phyloP scores from a whole-genome alignment of 2,888 invertebrate species.

The Eustalomyia histrio region DNA sequence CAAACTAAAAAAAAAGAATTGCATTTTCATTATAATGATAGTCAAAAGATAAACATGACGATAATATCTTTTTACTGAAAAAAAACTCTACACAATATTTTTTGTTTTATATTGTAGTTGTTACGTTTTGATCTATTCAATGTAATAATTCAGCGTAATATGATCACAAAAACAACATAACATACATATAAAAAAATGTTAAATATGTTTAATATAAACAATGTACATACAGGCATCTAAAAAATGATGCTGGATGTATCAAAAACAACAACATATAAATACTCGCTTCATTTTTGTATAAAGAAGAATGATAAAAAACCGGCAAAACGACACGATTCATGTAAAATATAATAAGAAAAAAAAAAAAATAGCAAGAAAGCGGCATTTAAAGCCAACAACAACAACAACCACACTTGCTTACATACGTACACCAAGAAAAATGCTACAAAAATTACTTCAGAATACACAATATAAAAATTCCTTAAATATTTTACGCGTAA shows the following conservation, averaged over 20 bases:
- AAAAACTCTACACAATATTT: constrained; percentile 18
- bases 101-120: not conserved
- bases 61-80: constrained; percentile 24
- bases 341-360: not conserved
- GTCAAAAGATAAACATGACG: constrained; percentile 23
- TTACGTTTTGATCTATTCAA: constrained; percentile 49
- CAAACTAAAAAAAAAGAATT: constrained; percentile 24
- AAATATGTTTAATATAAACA: constrained; percentile 4
- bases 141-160: constrained; percentile 54
- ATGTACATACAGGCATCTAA: not conserved
- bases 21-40: constrained; percentile 1
- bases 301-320: not conserved
- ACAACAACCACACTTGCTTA: not conserved
- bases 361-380: not conserved
- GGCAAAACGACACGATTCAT: constrained; percentile 30
- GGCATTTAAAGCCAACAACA: not conserved
- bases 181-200: not conserved
- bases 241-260: constrained; percentile 17
- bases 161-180: constrained; percentile 28
- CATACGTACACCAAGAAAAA: constrained; percentile 4
- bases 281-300: not conserved
- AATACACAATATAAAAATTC: constrained; percentile 42
- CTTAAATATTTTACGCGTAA: constrained; percentile 42
- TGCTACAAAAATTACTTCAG: constrained; percentile 41
- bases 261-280: constrained; percentile 4